Base-by-base conservation (phyloP, 2,888 invertebrate species). In the Scaptomyza caliginosa region DNA sequence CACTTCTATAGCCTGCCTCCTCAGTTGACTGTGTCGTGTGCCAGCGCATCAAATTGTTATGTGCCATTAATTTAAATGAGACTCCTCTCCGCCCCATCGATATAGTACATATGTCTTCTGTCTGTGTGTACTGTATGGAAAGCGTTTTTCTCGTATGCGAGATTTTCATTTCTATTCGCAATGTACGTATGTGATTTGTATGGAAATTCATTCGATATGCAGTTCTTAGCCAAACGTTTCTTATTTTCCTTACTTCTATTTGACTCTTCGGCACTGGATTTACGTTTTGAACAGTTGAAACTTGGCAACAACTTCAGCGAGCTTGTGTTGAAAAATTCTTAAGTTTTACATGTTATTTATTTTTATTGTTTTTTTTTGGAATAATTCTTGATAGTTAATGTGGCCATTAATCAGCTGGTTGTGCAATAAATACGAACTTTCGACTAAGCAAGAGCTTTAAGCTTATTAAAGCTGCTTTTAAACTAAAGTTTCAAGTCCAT, bases 11-110 rank as follows among this genome's bases (percentile, higher is more conserved):
- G n/a, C 13, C 16, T 6, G 11, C 16, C 23, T 10, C 24, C 11
- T 30, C 5, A 54, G 5, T 58, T 43, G 30, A 32, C 43, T 45
- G 7, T 26, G 30, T 28, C 38, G 28, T 45, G 58, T 51, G 43
- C 19, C 52, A 69, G 66, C 66, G 66, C 70, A 66, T 74, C 74
- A 55, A 82, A 77, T 83, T 83, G 83, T 83, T 80, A 73, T 81
- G 73, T 78, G 67, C 71, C 79, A 84, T 84, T 81, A 78, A 84
- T 84, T 84, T 81, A 71, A 79, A 80, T 79, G 52, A 64, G 56
- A 30, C 40, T 17, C 32, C 19, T 48, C 51, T 45, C n/a, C 54
- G 50, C 56, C 43, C 46, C 51, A 24, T 17, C 34, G 13, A 58
- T 57, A 24, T 28, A 17, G 19, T 17, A 11, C 23, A 17, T 26